phyloP scores from a whole-genome alignment of 2,888 invertebrate species.

The Nomada goodeniana region DNA sequence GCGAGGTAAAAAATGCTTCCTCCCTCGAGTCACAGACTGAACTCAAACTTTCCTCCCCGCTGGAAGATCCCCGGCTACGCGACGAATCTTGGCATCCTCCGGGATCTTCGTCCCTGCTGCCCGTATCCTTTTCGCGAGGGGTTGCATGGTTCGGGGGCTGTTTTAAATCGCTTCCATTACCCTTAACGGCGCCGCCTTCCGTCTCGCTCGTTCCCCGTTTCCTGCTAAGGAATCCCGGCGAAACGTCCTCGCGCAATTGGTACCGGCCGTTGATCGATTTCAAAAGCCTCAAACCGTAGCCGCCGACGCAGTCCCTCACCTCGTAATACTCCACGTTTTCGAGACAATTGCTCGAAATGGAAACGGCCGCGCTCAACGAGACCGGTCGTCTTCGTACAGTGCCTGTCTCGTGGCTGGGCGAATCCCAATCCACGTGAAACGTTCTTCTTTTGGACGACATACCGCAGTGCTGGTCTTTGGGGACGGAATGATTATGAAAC shows the following conservation, averaged over 20 bases:
- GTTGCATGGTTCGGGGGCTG: conserved; percentile 40
- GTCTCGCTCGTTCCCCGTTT: conserved; percentile 13
- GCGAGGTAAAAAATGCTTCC: neutral
- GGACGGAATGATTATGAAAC: neutral
- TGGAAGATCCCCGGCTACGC: neutral
- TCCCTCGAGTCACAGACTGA: neutral
- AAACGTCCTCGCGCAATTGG: neutral
- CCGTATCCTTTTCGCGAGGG: conserved; percentile 24
- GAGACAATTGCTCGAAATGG: conserved; percentile 46
- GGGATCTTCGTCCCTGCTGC: neutral
- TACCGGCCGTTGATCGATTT: conserved; percentile 48
- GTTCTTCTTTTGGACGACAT: conserved; percentile 75
- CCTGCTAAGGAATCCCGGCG: conserved; percentile 17
- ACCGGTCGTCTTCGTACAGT: conserved; percentile 89
- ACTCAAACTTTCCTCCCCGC: conserved; percentile 5
- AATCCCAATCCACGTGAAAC: conserved; percentile 89
- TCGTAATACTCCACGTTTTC: conserved; percentile 70
- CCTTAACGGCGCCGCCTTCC: conserved; percentile 47
- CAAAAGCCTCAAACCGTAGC: conserved; percentile 58
- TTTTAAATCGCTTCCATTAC: conserved; percentile 55
- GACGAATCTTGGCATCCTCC: conserved; percentile 34
- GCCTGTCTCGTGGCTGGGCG: conserved; percentile 89
- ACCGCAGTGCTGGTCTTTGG: neutral
- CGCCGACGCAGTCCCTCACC: conserved; percentile 59
- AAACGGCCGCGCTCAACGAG: conserved; percentile 83